Conservation (phyloP, 2,797 vertebrate species). For the Sebastes itinus region DNA sequence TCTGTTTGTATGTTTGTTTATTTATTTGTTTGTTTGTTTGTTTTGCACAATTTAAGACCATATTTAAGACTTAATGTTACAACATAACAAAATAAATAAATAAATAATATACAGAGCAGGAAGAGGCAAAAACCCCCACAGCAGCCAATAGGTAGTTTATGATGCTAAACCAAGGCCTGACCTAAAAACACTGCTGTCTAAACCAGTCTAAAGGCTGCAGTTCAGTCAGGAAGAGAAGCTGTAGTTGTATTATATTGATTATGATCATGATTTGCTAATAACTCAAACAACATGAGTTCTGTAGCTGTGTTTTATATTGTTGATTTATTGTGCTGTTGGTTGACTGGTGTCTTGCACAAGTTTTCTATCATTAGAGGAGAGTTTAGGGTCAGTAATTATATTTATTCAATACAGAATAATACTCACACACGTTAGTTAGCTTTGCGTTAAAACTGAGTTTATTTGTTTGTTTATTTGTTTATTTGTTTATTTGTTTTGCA, state of each 20-base stretch:
- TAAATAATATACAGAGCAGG: no score
- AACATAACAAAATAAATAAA: no score
- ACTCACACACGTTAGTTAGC: not conserved
- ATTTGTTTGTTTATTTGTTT: not conserved
- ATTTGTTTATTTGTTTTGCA: no score
- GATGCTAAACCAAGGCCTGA: slow-evolving; percentile 59
- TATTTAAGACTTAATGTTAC: no score
- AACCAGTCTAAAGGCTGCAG: not conserved
- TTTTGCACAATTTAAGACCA: no score
- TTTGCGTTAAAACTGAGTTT: not conserved
- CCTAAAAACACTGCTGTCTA: slow-evolving; percentile 27
- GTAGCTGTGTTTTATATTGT: not conserved
- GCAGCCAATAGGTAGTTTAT: slow-evolving; percentile 47
- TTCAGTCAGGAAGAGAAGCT: not conserved
- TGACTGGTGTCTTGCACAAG: not conserved
- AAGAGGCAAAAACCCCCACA: no score
- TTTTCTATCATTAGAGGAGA: not conserved
- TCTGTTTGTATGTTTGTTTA: not conserved
- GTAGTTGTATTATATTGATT: not conserved
- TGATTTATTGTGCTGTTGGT: not conserved
- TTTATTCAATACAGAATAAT: not conserved
- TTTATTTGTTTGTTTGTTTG: no score
- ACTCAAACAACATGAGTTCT: not conserved
- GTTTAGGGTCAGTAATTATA: not conserved
- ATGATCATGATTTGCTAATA: no score